phyloP scores from a whole-genome alignment of 2,888 invertebrate species.

The Erebia aethiops region DNA sequence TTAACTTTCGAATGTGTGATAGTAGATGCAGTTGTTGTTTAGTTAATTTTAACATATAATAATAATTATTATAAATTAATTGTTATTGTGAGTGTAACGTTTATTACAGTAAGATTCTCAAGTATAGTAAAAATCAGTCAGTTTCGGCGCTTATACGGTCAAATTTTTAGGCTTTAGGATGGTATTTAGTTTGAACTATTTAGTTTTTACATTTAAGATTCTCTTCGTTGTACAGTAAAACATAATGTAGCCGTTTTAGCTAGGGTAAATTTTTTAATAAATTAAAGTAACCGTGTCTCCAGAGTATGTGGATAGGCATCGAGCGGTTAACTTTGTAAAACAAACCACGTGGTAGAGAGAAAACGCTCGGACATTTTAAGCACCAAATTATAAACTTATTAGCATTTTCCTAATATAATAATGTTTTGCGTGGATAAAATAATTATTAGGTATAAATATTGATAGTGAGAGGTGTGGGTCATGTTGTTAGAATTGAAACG shows the following conservation, averaged over 20 bases:
- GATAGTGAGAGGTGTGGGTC: constrained; percentile 28
- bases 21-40: constrained; percentile 84
- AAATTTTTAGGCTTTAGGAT: constrained; percentile 60
- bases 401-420: constrained; percentile 62
- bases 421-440: constrained; percentile 40
- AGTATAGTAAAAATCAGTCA: constrained; percentile 62
- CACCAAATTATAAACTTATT: constrained; percentile 67
- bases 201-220: constrained; percentile 66
- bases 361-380: constrained; percentile 67
- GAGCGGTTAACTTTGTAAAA: constrained; percentile 64
- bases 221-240: constrained; percentile 79
- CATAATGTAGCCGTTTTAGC: constrained; percentile 79
- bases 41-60: constrained; percentile 74
- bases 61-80: constrained; percentile 69
- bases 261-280: constrained; percentile 81
- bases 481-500: constrained; percentile 31
- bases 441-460: constrained; percentile 26
- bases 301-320: constrained; percentile 65
- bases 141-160: constrained; percentile 67
- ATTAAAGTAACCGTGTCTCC: constrained; percentile 69
- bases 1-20: constrained; percentile 84
- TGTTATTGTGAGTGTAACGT: constrained; percentile 82
- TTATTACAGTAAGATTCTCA: constrained; percentile 74
- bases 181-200: constrained; percentile 43
- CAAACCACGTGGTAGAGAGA: constrained; percentile 55